Evolutionary conservation across 2,888 invertebrate species (phyloP).

Genomic region (Agrenia bidenticulata): DNA sequence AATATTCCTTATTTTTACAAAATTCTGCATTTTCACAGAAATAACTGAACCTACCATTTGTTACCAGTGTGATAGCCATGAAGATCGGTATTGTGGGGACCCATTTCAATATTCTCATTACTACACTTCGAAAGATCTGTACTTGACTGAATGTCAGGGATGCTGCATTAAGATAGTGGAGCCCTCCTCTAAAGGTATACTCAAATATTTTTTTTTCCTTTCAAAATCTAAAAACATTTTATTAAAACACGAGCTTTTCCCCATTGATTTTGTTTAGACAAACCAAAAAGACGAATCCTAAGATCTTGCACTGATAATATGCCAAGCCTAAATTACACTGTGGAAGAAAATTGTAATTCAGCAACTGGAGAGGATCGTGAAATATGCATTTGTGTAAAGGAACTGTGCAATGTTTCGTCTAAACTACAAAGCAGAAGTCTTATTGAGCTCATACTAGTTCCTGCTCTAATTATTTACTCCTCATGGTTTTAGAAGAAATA

Average conservation of each 20-base stretch:
- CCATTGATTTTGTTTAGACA: no score
- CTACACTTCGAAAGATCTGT: neutral
- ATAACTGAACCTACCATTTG: neutral
- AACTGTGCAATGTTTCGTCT: slow-evolving; percentile 15
- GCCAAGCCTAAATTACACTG: slow-evolving; percentile 11
- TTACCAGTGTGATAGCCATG: slow-evolving; percentile 18
- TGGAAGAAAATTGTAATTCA: neutral
- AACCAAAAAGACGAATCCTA: no score
- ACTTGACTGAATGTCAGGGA: slow-evolving; percentile 19
- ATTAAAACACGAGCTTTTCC: no score
- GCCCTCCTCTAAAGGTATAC: slow-evolving; percentile 13
- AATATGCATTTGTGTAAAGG: slow-evolving; percentile 13
- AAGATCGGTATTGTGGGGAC: slow-evolving; percentile 16
- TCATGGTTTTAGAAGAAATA: no score
- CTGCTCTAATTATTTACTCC: no score
- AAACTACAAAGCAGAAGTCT: no score
- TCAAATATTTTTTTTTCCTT: no score
- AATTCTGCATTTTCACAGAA: neutral
- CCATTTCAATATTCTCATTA: slow-evolving; percentile 25
- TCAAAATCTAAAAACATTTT: no score
- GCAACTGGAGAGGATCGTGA: neutral
- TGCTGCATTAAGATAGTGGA: slow-evolving; percentile 26
- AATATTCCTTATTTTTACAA: neutral
- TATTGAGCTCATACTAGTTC: no score
- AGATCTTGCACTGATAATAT: slow-evolving; percentile 19